Base-by-base conservation (phyloP, 2,113 vertebrate species). In the Lycaon pictus region DNA sequence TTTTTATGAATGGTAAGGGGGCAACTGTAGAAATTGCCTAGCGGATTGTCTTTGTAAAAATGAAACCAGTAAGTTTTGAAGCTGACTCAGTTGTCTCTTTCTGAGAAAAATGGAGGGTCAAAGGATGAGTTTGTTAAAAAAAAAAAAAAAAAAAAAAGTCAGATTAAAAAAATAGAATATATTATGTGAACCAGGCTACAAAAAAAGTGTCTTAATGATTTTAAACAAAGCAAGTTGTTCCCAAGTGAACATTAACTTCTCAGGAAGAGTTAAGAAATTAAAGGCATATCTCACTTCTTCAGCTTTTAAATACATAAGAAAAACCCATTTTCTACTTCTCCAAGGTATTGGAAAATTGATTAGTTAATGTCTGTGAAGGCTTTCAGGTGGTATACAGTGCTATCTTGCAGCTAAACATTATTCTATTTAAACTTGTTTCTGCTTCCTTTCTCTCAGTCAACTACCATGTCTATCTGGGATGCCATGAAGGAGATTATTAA, bases 311-410 rank as follows among this genome's bases (percentile, higher is more conserved):
- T 83, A 83, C n/a, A 83, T 80, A 94, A 94, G 80, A 71, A 85
- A 97, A 91, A 94, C 32, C 55, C 56, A 97, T 84, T 94, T 97
- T 85, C 35, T 87, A 53, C 56, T 91, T 97, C 89, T 84, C 27
- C 71, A 86, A 95, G 48, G 55, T 93, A 86, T 35, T 83, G 23
- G 81, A 92, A 96, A 95, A 93, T n/a, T 0, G n/a, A 83, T 86
- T 51, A 62, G 63, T 58, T 65, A 91, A 91, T 72, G 63, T 56
- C 67, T 88, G 62, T 23, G 62, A 77, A 91, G 76, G 56, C 9
- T 94, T 74, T 89, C 51, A 87, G 56, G 71, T 86, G 56, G 71
- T 86, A 86, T 25, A 60, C 93, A 88, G 65, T 74, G 23, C 85
- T 89, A 51, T 43, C 63, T 93, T 37, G 60, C 69, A 32, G 48